Evolutionary conservation across 2,888 invertebrate genomes (phyloP), one percentile per base, ranked within the genome.

Genomic region (Cremastinae sp.): DNA sequence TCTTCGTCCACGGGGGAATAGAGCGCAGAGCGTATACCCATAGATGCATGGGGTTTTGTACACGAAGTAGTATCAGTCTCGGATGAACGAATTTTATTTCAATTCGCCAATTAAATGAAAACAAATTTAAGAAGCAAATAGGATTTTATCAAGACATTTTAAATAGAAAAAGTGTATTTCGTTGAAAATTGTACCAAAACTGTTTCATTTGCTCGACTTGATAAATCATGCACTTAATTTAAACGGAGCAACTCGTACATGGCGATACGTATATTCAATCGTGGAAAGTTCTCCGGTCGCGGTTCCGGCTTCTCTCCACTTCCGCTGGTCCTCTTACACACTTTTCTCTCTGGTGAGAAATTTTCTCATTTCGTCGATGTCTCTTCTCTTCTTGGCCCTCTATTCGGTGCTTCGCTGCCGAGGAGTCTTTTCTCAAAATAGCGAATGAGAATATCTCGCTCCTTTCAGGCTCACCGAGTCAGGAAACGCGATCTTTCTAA

Each of bases 1-100:
- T 85, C 85, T 85, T 85, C 85, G 83, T 85, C 85, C 61, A 36
- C 64, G 78, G 78, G 68, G 78, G 74, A 75, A 79, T 76, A 81
- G 80, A 79, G 79, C 75, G n/a, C 18, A 5, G 20, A 34, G 49
- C 38, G 56, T 12, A 38, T 47, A 54, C n/a, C 59, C 18, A 54
- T 41, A 36, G 34, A 9, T 47, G 28, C 0, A 54, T 22, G 38
- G 2, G 5, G 14, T 28, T 20, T n/a, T 16, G 7, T 4, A 28
- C 45, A 12, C 18, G 45, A 45, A 47, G 38, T 56, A 12, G 16
- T 22, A 47, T 28, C 9, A 45, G 9, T 38, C 56, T 56, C 45
- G 20, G 22, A 16, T 22, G 20, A 45, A n/a, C 12, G 47, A 62
- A 47, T 47, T 47, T 43, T 62, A 12, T 28, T 28, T 2, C 28